Conservation (phyloP, 2,888 invertebrate genomes). For the Oligia latruncula region DNA sequence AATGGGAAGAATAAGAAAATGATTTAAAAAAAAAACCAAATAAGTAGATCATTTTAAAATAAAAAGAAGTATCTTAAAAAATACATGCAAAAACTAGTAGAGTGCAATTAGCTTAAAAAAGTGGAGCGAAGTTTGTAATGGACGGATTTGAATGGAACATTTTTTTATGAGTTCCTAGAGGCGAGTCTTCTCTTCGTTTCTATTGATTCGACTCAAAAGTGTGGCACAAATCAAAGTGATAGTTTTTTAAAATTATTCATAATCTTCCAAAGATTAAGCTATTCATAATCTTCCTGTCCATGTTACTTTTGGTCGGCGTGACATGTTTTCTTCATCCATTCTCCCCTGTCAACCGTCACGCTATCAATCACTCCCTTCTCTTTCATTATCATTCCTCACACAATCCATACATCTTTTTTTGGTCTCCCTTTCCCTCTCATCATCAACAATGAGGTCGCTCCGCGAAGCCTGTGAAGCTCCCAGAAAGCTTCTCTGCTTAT, state of each 20-base stretch:
- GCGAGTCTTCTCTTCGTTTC: background rate
- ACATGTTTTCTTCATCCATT: background rate
- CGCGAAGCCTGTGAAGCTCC: no score
- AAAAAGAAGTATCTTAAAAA: conserved; percentile 36
- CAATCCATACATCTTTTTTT: background rate
- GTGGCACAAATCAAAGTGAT: background rate
- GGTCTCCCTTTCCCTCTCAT: no score
- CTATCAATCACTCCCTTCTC: no score
- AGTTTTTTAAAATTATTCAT: no score
- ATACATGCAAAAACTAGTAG: conserved; percentile 59
- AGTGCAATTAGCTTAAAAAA: conserved; percentile 1
- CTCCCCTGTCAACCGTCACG: background rate
- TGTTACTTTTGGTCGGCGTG: background rate
- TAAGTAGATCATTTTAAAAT: conserved; percentile 1
- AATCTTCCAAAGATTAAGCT: no score
- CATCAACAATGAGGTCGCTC: no score
- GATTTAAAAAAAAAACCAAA: background rate
- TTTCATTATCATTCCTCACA: no score
- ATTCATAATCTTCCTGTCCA: background rate
- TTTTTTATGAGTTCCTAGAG: background rate
- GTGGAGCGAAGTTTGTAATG: background rate
- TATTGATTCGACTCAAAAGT: background rate
- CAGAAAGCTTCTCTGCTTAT: no score
- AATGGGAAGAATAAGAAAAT: conserved; percentile 8
- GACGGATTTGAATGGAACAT: background rate